These are phyloP conservation scores for Pteropus rufus DNA, from an alignment of 2,797 vertebrate genomes.

Conservation along the genomic window DNA sequence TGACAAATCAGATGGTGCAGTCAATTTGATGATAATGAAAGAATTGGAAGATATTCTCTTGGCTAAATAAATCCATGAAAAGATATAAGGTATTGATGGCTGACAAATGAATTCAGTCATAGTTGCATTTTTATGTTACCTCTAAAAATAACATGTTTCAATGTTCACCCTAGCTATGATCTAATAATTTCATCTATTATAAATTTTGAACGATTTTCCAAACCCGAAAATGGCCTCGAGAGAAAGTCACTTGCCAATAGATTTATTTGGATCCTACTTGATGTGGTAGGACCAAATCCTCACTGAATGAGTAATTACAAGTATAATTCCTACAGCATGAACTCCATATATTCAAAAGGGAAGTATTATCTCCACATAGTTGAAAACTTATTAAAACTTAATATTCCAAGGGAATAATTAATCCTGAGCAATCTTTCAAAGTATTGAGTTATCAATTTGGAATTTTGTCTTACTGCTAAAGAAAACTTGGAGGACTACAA, in stretches of 20 bases:
- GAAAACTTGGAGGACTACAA: background rate
- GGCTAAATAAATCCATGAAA: background rate
- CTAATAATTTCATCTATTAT: constrained; percentile 52
- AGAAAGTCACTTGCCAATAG: constrained; percentile 22
- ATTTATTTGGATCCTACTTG: constrained; percentile 11
- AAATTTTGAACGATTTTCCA: constrained; percentile 37
- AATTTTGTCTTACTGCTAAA: background rate
- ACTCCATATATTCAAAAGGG: background rate
- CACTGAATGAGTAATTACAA: constrained; percentile 5
- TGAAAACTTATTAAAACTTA: constrained; percentile 5
- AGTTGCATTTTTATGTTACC: constrained; percentile 11
- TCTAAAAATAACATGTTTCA: constrained; percentile 55
- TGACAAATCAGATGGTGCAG: background rate
- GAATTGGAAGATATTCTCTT: background rate
- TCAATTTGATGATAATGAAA: background rate
- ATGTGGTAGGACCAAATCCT: background rate
- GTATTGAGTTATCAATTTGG: background rate
- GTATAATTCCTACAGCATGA: background rate
- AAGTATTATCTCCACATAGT: background rate
- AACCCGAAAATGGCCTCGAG: constrained; percentile 36
- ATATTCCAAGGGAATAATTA: background rate
- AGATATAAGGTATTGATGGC: background rate
- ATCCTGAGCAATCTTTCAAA: background rate
- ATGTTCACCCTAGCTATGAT: background rate
- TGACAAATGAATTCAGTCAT: constrained; percentile 34